Evolutionary conservation across 2,888 invertebrate genomes (phyloP), one percentile per base, ranked within the genome.

Genomic region (Pristionchus fissidentatus): DNA sequence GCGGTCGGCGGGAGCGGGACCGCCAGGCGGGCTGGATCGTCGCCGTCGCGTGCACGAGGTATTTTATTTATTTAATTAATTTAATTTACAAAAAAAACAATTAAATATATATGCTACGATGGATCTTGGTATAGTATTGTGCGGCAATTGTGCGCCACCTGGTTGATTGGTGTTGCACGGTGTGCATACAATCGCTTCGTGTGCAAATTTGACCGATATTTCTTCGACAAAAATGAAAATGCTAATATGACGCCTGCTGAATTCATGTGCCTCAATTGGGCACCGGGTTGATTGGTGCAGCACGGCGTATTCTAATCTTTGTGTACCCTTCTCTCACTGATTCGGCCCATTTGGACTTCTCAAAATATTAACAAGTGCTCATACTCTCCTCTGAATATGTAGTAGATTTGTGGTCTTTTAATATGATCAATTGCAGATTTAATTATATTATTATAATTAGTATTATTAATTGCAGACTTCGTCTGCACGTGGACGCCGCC

Each of bases 1-100:
- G 79, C 26, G 86, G 86, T 22, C 85, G 87, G 85, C 84, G 85
- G 19, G 88, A 88, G 46, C 84, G 88, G 43, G 87, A 88, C 78
- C 86, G 87, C 35, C 85, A 88, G 83, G 85, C 85, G 15, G 84
- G 84, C 10, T 87, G 88, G 87, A 83, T 87, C 19, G 79, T 79
- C 3, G 43, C 62, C 1, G 73, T 73, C 35, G 73, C 73, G 3
- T 5, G 10, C 43, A 73, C 41, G 26, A 73, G 73, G 73, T 62
- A n/a, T n/a, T 26, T 29, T 4, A 8, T 57, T 55, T 55, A 55
- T 55, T 13, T 10, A 19, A n/a, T 13, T 55, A 22, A n/a, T 55
- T 22, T 19, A 19, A 19, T 55, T 55, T 52, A n/a, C 15, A 52
- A n/a, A n/a, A n/a, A n/a, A n/a, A n/a, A n/a, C n/a, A n/a, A n/a